Conservation (phyloP, 2,113 vertebrate species). For the Crocuta crocuta region DNA sequence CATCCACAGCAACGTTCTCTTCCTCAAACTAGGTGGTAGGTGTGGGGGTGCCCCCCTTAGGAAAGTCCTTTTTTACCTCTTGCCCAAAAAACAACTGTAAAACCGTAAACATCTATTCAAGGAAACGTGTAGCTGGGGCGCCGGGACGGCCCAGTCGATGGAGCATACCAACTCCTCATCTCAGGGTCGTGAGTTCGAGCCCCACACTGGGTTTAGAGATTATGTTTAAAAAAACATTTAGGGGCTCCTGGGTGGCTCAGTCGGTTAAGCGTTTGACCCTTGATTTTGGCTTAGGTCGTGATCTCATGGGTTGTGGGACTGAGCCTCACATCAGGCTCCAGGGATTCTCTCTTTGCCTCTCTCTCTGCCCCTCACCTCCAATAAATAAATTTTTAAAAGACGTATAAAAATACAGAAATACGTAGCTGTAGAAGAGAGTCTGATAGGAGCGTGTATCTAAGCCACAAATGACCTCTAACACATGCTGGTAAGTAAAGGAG, state of each 20-base stretch:
- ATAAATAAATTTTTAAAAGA: too few species aligned
- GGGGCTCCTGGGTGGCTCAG: too few species aligned
- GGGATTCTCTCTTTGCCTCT: too few species aligned
- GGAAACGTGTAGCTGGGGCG: neutral
- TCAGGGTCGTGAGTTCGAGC: neutral
- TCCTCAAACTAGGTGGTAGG: neutral
- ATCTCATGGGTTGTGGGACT: too few species aligned
- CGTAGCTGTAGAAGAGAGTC: neutral
- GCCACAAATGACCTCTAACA: neutral
- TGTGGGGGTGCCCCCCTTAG: neutral
- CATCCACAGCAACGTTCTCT: neutral
- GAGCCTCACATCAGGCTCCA: too few species aligned
- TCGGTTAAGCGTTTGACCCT: too few species aligned
- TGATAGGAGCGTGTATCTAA: neutral
- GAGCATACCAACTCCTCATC: rapidly evolving
- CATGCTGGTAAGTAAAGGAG: neutral
- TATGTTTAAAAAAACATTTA: neutral
- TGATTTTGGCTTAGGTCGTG: too few species aligned
- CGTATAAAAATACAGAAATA: neutral
- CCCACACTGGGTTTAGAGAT: neutral
- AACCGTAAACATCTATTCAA: neutral
- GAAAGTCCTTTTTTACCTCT: neutral
- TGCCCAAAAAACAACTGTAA: neutral
- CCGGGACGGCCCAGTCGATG: neutral
- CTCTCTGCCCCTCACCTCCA: too few species aligned